Evolutionary conservation across 2,888 invertebrate species (phyloP).

Genomic region (Eupelmus urozonus): DNA sequence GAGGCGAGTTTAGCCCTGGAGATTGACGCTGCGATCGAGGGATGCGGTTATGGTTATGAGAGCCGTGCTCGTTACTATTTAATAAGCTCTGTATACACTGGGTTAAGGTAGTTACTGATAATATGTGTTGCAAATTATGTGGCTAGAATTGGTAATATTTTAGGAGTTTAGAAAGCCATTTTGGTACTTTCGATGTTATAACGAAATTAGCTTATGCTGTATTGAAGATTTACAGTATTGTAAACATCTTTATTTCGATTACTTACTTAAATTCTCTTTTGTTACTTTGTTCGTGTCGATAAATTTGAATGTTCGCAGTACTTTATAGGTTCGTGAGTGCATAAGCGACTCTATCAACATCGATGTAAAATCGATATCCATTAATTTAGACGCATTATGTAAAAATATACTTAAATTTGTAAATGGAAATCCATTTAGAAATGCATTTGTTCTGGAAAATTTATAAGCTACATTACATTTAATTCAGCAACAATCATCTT

Average conservation of each 20-base stretch:
- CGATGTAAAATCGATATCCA: constrained; percentile 11
- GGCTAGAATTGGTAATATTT: too few species aligned
- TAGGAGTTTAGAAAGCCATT: too few species aligned
- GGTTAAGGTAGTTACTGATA: too few species aligned
- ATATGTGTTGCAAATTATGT: too few species aligned
- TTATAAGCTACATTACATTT: constrained; percentile 11
- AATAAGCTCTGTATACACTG: too few species aligned
- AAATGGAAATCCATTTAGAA: constrained; percentile 41
- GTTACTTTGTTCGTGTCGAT: background rate
- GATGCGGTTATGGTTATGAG: background rate
- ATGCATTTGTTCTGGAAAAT: constrained; percentile 26
- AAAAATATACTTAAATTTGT: constrained; percentile 21
- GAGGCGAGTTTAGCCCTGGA: background rate
- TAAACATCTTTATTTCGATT: too few species aligned
- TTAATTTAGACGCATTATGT: constrained; percentile 3
- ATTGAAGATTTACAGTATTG: too few species aligned
- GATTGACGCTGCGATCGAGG: constrained; percentile 6
- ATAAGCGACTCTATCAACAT: background rate
- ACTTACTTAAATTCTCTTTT: too few species aligned
- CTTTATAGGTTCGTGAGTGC: background rate
- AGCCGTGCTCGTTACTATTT: too few species aligned
- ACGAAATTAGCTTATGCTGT: too few species aligned
- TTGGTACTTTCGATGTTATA: too few species aligned
- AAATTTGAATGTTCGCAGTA: background rate
- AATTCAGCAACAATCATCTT: constrained; percentile 33